phyloP scores from a whole-genome alignment of 2,113 vertebrate genomes.

The Eptesicus fuscus region DNA sequence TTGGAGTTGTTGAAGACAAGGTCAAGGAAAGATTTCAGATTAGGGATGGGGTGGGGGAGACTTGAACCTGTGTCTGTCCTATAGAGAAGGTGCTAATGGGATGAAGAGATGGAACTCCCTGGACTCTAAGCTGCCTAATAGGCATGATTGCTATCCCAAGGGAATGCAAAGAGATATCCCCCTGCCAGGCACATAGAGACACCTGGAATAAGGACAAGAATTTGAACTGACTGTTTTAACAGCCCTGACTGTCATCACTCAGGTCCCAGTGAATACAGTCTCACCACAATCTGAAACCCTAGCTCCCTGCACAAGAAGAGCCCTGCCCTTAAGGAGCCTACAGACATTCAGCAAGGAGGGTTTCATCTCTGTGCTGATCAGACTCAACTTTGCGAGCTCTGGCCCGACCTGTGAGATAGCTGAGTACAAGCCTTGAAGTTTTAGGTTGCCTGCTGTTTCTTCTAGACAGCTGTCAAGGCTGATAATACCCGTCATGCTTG shows the following conservation, averaged over 20 bases:
- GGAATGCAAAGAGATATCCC: neutral
- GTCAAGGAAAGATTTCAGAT: neutral
- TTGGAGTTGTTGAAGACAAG: neutral
- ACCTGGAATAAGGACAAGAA: neutral
- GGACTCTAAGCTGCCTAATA: neutral
- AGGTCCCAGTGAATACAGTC: neutral
- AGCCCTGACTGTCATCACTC: neutral
- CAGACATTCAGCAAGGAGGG: rapidly evolving
- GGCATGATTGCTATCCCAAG: rapidly evolving
- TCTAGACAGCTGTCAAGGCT: conserved; percentile 50
- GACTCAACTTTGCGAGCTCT: rapidly evolving
- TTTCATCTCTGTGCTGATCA: neutral
- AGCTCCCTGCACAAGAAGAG: neutral
- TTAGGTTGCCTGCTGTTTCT: neutral
- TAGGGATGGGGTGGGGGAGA: neutral
- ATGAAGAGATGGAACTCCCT: neutral
- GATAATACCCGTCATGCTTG: conserved; percentile 47
- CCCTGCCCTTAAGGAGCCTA: neutral
- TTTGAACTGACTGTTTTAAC: neutral
- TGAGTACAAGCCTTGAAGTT: neutral
- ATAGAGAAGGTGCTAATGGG: neutral
- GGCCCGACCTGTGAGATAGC: neutral
- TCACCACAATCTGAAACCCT: neutral
- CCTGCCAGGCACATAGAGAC: neutral
- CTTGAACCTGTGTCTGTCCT: neutral